A percentile compares a stretch with the other conserved stretches of the same genome.
phyloP scores from a whole-genome alignment of 2,888 invertebrate genomes.

The Drosophila vallismaia region DNA sequence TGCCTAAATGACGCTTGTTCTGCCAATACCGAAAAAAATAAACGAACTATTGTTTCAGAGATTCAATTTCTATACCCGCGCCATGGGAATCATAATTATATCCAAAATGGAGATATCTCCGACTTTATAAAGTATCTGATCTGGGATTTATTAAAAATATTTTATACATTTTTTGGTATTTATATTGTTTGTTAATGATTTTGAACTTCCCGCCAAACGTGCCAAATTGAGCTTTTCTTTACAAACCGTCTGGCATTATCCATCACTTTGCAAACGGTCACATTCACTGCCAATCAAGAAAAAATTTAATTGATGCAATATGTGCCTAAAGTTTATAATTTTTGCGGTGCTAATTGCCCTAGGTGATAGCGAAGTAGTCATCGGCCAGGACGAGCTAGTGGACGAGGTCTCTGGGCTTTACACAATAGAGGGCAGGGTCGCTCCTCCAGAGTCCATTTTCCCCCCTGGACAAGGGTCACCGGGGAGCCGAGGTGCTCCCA shows the following conservation, averaged over 20 bases:
- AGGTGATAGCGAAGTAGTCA: slow-evolving; percentile 62
- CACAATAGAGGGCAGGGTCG: slow-evolving; percentile 86
- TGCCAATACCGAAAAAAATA: too few species aligned
- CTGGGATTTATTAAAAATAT: too few species aligned
- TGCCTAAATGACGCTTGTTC: too few species aligned
- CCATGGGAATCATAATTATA: too few species aligned
- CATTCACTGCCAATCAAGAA: slow-evolving; percentile 25
- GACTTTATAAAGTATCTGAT: too few species aligned
- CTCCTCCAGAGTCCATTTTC: slow-evolving; percentile 26
- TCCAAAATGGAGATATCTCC: too few species aligned
- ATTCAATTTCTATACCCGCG: too few species aligned
- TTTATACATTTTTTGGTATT: too few species aligned
- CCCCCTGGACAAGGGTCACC: slow-evolving; percentile 8
- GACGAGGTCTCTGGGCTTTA: slow-evolving; percentile 86
- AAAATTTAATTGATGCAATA: slow-evolving; percentile 31
- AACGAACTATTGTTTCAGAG: too few species aligned
- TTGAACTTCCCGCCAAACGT: background rate
- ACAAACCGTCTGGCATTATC: background rate
- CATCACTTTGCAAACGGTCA: background rate
- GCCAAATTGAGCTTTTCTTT: background rate
- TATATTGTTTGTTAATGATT: background rate
- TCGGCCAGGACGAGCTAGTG: slow-evolving; percentile 77
- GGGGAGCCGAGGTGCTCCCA: slow-evolving; percentile 53
- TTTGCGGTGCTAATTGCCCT: slow-evolving; percentile 50
- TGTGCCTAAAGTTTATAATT: slow-evolving; percentile 53